Evolutionary conservation across 2,797 vertebrate species (phyloP), one percentile per base, ranked within the genome.

Genomic region (Cirrhinus molitorella): DNA sequence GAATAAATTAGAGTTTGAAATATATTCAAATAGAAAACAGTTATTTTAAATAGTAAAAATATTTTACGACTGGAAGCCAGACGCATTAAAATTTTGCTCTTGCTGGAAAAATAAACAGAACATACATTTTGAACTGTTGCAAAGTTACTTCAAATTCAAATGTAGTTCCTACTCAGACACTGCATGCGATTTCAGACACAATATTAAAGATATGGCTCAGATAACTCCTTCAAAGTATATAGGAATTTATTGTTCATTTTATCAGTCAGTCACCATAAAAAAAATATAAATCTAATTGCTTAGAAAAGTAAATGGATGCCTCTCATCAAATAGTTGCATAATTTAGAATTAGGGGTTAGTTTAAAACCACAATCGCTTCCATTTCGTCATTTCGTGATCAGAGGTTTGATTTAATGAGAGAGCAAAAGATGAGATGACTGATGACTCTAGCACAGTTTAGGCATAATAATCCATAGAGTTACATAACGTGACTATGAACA

Each of bases 391-490:
- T 79, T 61, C 10, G 9, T 40, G 45, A 80, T 80, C 53, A 75
- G 76, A 55, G 23, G 34, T 51, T 25, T 28, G 63, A 63, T 63
- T 51, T 8, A 57, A 71, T 79, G 51, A 86, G 1, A 59, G 21
- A 45, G 63, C n/a, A 43, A 70, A 43, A 16, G n/a, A 49, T 25
- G n/a, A 55, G 28, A 63, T 14, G 65, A 71, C 40, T 45, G 28
- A 77, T 21, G 65, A 71, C 40, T 34, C n/a, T 14, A 61, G 53
- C 51, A 37, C 14, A 83, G 19, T 76, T 77, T 19, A 77, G 13
- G 4, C 65, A 81, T 67, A 81, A 80, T 88, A 87, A 87, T 85
- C 71, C 86, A 84, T 66, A 51, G 80, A 53, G 55, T 89, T 87
- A 82, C 79, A 66, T 40, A 88, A 82, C 85, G 79, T 76, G 37